Evolutionary conservation across 1,140 invertebrate genomes (phyloP).

Genomic region (Brachionus calyciflorus): DNA sequence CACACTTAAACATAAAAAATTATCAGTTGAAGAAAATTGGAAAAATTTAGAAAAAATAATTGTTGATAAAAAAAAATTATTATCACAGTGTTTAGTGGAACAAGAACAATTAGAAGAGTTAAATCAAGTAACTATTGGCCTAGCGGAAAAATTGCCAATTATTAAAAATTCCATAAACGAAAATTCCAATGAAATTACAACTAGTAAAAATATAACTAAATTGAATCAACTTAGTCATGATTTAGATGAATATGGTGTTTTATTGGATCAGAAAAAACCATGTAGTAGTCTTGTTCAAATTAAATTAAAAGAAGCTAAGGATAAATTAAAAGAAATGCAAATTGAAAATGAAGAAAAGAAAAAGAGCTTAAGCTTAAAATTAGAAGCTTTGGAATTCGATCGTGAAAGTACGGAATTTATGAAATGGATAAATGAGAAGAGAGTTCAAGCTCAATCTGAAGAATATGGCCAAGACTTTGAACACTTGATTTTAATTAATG

Average conservation of each 20-base stretch:
- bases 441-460: slow-evolving; percentile 33
- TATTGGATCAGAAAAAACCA: not conserved
- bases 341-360: not conserved
- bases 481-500: slow-evolving; percentile 13
- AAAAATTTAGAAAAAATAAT: not conserved
- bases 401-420: slow-evolving; percentile 3
- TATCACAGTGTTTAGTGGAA: not conserved
- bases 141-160: slow-evolving; percentile 14
- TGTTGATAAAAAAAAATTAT: not conserved
- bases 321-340: slow-evolving; percentile 2
- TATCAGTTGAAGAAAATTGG: not conserved
- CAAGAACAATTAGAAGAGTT: slow-evolving; percentile 43
- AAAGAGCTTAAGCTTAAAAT: not conserved
- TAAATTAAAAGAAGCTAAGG: not conserved
- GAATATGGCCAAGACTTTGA: slow-evolving; percentile 42
- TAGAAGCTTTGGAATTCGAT: slow-evolving; percentile 29
- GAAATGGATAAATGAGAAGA: slow-evolving; percentile 32
- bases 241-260: not conserved
- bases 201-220: slow-evolving; percentile 6
- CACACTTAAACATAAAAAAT: not conserved
- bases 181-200: not conserved
- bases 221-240: slow-evolving; percentile 7
- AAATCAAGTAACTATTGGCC: slow-evolving; percentile 3
- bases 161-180: not conserved
- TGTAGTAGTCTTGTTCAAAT: not conserved